Evolutionary conservation across 2,797 vertebrate genomes (phyloP), one percentile per base, ranked within the genome.

Genomic region (Sphaeramia orbicularis): DNA sequence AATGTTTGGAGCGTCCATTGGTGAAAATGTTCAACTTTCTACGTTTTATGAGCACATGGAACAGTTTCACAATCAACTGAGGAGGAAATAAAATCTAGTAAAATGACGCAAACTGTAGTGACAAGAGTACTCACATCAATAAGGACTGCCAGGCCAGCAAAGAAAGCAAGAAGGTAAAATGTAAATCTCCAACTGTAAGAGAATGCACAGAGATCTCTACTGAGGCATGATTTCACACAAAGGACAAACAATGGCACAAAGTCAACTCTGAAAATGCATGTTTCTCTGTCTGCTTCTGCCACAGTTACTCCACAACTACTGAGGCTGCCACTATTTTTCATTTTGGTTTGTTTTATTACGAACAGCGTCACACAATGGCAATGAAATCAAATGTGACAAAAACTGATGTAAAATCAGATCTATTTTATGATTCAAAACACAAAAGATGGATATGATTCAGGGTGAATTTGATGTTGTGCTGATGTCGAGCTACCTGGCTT

Each of bases 131-230:
- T 98, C 83, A 99, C 97, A 48, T 99, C 96, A 66, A 95, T 65
- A 19, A 97, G 95, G 69, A 94, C 95, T 7, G 93, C 95, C 93
- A 98, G 94, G 93, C 97, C 97, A 86, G 95, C 96, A 92, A 97
- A 93, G 94, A 99, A 99, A 91, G 97, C 96, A 92, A 98, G 18
- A 94, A 99, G 94, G 94, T 99, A 99, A 94, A 97, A 99, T 1
- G 96, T 97, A 95, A 99, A 99, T 93, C 97, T 95, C 97, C 97
- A 99, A 91, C 97, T 99, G 95, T 58, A 95, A 96, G 87, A 95
- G 90, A 95, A 93, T 42, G 90, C 69, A 93, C 2, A 89, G 37
- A 10, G 1, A 80, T 57, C 68, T 91, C 10, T n/a, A 14, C 14
- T 8, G 41, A 27, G 49, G 27, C 18, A 55, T 11, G 0, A 49